Evolutionary conservation across 2,113 vertebrate genomes (phyloP), one percentile per base, ranked within the genome.

Genomic region (Ciconia boyciana): DNA sequence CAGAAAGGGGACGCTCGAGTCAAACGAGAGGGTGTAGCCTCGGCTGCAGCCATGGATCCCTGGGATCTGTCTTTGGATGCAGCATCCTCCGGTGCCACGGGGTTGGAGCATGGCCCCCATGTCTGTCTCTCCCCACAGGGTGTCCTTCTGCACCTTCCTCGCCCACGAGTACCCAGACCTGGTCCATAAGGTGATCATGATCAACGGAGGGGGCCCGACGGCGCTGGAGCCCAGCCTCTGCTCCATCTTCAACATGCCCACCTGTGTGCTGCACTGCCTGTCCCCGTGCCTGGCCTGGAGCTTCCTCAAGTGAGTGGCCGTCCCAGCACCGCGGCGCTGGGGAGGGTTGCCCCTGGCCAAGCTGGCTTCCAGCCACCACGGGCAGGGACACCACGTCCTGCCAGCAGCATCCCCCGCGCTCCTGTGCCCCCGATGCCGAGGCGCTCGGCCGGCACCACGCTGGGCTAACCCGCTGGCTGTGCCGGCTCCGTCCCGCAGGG

Each of bases 101-200:
- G 24, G 17, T n/a, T 5, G 5, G 43, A 46, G 16, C 44, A 0
- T 1, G n/a, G 52, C 24, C 24, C 52, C 29, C 60, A 41, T 0
- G 7, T 8, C 26, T 31, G 11, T 19, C 34, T 16, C 48, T 12
- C 12, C 8, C 16, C 0, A 1, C 96, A 99, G 99, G 16, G 99
- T 99, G 55, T 99, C 99, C 24, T 99, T 99, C 97, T 99, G 99
- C 97, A 99, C 99, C 5, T 99, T 99, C 97, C 98, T 99, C 82
- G 99, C 99, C 12, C 99, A 99, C 2, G 99, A 99, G 95, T 99
- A 99, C 96, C 99, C 99, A 0, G 99, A 99, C 55, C 98, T 99
- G 94, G 99, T 99, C 52, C 99, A 99, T 92, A 99, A 99, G 78
- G 99, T 99, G 91, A 99, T 99, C 96, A 99, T 99, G 99, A 99